Conservation (phyloP, 30 jellyfish, hydroid and myxozoan species). For the Hydractinia echinata region DNA sequence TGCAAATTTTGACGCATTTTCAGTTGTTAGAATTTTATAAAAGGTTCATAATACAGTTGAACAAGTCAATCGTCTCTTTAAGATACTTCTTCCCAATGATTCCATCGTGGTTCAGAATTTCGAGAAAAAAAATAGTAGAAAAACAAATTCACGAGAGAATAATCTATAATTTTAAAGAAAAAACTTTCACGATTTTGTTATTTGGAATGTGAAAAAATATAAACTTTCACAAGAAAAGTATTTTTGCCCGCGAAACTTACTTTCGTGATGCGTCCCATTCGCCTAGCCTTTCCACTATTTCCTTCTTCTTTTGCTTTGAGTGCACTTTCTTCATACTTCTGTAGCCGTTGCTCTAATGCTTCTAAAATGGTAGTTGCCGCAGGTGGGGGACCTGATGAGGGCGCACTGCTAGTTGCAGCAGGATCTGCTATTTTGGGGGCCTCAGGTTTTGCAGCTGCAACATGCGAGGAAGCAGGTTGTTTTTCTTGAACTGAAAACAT, state of each 20-base stretch:
- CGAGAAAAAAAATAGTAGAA: too few species aligned
- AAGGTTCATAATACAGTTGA: too few species aligned
- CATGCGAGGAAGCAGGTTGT: not conserved
- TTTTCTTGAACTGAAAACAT: not conserved
- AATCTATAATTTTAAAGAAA: too few species aligned
- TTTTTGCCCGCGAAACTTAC: constrained; percentile 21
- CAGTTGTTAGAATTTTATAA: too few species aligned
- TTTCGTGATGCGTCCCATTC: constrained; percentile 94
- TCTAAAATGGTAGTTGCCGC: constrained; percentile 67
- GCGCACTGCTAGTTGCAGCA: constrained; percentile 24
- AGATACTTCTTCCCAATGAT: too few species aligned
- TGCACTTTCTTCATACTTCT: constrained; percentile 63
- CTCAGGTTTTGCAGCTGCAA: constrained; percentile 6
- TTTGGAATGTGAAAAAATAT: not conserved
- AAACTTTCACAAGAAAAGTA: not conserved
- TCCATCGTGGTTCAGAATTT: too few species aligned
- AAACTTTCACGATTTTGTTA: too few species aligned
- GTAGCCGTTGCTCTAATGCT: constrained; percentile 81
- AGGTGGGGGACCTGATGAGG: constrained; percentile 53
- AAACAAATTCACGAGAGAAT: too few species aligned
- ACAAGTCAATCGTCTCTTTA: too few species aligned
- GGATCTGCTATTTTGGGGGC: not conserved
- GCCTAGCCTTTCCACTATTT: constrained; percentile 79
- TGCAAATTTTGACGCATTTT: too few species aligned
- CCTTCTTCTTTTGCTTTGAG: constrained; percentile 85